Evolutionary conservation across 2,888 invertebrate species (phyloP).

Genomic region (Agrilus mali): DNA sequence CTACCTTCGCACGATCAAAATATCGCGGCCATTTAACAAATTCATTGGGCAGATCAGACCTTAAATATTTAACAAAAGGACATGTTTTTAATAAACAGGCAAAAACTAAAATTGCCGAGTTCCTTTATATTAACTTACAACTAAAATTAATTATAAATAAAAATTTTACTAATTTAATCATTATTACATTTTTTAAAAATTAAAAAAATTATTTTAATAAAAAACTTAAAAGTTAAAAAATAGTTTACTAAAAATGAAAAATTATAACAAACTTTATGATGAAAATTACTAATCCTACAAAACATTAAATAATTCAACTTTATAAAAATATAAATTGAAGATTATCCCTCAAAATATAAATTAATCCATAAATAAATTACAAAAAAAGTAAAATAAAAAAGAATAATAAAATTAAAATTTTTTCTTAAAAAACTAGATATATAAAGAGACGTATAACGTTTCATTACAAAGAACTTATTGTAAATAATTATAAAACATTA

Average conservation of each 20-base stretch:
- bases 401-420: slow-evolving; percentile 39
- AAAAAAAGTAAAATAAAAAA: slow-evolving; percentile 25
- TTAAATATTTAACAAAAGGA: slow-evolving; percentile 50
- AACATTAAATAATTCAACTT: slow-evolving; percentile 30
- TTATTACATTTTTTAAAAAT: slow-evolving; percentile 35
- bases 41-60: slow-evolving; percentile 63
- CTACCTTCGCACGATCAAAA: slow-evolving; percentile 69
- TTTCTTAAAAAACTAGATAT: slow-evolving; percentile 58
- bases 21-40: slow-evolving; percentile 64
- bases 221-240: slow-evolving; percentile 32
- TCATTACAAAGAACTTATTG: slow-evolving; percentile 49
- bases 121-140: slow-evolving; percentile 38
- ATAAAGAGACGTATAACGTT: slow-evolving; percentile 52
- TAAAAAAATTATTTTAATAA: slow-evolving; percentile 34
- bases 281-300: slow-evolving; percentile 46
- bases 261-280: slow-evolving; percentile 35
- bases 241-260: slow-evolving; percentile 38
- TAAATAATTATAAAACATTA: slow-evolving; percentile 49
- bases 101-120: slow-evolving; percentile 51
- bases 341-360: slow-evolving; percentile 46
- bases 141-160: slow-evolving; percentile 22
- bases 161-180: slow-evolving; percentile 45
- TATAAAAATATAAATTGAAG: slow-evolving; percentile 45
- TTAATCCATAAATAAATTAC: slow-evolving; percentile 26
- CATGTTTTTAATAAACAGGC: slow-evolving; percentile 72